Conservation (phyloP, 35 echinoderm and acorn worm species). For the Patiria miniata region DNA sequence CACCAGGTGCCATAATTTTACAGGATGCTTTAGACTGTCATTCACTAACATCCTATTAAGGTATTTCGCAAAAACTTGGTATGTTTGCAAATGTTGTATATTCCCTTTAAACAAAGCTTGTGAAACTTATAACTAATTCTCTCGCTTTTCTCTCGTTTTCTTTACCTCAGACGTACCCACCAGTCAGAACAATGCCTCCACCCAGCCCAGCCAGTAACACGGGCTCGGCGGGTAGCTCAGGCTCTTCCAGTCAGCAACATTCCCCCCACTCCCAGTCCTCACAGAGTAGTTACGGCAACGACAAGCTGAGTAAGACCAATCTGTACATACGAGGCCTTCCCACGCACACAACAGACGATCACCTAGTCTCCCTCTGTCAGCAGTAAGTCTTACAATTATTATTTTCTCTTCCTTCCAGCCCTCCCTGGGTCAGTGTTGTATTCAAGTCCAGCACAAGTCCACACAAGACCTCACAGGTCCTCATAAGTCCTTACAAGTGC, state of each 20-base stretch:
- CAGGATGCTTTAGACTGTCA: too few species aligned
- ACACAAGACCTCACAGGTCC: not conserved
- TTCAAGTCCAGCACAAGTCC: not conserved
- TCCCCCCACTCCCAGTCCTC: constrained; percentile 38
- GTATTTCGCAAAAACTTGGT: too few species aligned
- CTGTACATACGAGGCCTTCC: constrained; percentile 41
- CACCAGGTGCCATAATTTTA: too few species aligned
- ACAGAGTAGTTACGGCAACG: constrained; percentile 44
- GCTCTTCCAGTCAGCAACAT: constrained; percentile 46
- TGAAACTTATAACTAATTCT: not conserved
- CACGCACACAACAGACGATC: constrained; percentile 35
- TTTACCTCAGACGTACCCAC: constrained; percentile 36
- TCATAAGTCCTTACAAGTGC: too few species aligned
- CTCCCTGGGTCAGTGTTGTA: not conserved
- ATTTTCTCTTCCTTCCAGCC: not conserved
- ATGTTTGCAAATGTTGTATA: too few species aligned
- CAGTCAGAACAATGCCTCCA: constrained; percentile 26
- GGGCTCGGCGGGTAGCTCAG: constrained; percentile 24
- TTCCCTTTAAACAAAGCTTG: too few species aligned
- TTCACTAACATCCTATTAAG: too few species aligned
- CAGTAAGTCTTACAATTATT: constrained; percentile 22
- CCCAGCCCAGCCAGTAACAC: constrained; percentile 44
- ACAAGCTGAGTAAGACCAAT: constrained; percentile 43
- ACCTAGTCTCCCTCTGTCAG: constrained; percentile 39
- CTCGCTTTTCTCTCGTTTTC: not conserved